Percentiles rank a stretch among this genome's conserved stretches.
These are phyloP conservation scores for Malurus cyaneus DNA, from an alignment of 2,113 vertebrate species.

Conservation along the genomic window DNA sequence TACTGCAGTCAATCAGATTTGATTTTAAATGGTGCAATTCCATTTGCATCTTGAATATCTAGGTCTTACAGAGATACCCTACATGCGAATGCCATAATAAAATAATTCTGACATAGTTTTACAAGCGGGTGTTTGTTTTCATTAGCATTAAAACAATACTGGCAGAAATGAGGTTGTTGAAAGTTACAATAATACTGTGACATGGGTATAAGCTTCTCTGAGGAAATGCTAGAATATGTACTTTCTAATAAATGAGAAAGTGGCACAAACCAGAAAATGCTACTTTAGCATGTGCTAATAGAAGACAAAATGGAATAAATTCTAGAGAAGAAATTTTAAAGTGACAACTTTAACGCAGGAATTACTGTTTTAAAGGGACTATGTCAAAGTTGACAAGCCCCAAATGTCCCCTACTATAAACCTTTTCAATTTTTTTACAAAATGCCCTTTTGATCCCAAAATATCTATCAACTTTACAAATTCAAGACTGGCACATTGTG, in stretches of 20 bases:
- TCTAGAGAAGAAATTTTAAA: not conserved
- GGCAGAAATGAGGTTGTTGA: not conserved
- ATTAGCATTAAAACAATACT: not conserved
- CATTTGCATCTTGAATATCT: not conserved
- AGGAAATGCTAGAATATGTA: not conserved
- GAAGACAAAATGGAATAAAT: not conserved
- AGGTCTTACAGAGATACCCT: not conserved
- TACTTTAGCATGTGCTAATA: not conserved
- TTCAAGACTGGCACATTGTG: not conserved
- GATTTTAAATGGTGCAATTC: not conserved
- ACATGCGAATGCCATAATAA: not conserved
- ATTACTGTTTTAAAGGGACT: not conserved
- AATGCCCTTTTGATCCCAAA: constrained; percentile 4
- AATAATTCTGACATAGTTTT: not conserved
- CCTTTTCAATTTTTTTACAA: not conserved
- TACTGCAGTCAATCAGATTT: not conserved
- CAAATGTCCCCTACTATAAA: not conserved
- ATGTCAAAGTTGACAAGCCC: not conserved
- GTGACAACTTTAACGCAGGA: not conserved
- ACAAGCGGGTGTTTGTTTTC: not conserved
- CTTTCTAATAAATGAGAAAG: not conserved
- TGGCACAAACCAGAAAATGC: not conserved
- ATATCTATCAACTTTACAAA: not conserved
- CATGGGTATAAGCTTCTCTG: not conserved
- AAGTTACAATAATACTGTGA: not conserved